A percentile compares a stretch with the other conserved stretches of the same genome.
These are phyloP conservation scores for Poeciliopsis paucimaculata DNA, from an alignment of 2,797 vertebrate species.

Conservation along the genomic window DNA sequence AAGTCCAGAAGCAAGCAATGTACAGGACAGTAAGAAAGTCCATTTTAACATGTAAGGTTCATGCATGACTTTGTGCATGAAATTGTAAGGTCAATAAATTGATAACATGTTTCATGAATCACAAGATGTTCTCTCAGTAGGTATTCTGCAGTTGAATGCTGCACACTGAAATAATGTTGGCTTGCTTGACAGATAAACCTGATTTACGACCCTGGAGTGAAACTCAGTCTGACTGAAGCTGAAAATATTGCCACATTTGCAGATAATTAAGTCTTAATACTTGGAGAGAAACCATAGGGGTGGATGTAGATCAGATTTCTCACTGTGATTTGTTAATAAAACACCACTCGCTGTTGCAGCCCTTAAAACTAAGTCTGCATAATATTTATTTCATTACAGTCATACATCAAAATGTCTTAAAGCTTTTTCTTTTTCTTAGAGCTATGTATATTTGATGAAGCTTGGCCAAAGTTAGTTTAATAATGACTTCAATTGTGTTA, in stretches of 20 bases:
- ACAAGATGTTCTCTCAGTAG: background rate
- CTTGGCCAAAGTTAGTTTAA: conserved; percentile 8
- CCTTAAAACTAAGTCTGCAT: background rate
- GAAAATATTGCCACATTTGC: conserved; percentile 5
- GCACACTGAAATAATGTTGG: background rate
- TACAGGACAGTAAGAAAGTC: conserved; percentile 12
- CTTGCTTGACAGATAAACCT: background rate
- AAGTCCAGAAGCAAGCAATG: background rate
- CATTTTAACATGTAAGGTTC: conserved; percentile 33
- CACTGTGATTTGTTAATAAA: conserved; percentile 2
- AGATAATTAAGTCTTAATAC: background rate
- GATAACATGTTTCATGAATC: conserved; percentile 16
- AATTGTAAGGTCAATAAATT: conserved; percentile 36
- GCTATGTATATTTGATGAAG: conserved; percentile 2
- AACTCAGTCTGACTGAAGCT: background rate
- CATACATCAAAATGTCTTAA: conserved; percentile 5
- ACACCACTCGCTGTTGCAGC: background rate
- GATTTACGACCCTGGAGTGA: background rate
- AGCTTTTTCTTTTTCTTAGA: background rate
- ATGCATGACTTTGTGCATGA: conserved; percentile 23
- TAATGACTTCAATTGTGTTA: conserved; percentile 21
- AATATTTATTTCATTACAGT: background rate
- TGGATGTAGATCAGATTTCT: background rate
- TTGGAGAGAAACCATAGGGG: background rate
- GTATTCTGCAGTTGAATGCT: background rate